Base-by-base conservation (phyloP, 2,888 invertebrate species). In the Laspeyria flexula region DNA sequence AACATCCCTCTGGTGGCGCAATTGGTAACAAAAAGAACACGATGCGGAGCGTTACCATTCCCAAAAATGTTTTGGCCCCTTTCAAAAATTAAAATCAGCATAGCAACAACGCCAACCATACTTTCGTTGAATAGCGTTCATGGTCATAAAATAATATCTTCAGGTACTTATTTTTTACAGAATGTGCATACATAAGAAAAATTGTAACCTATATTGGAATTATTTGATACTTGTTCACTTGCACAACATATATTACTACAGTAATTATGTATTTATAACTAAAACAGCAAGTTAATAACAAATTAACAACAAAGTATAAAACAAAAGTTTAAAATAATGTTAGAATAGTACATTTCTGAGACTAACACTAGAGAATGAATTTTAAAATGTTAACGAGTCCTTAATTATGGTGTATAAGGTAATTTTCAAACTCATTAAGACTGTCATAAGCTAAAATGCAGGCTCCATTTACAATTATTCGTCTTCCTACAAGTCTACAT, bases 371-470 rank as follows among this genome's bases (percentile, higher is more conserved):
- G 13, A 39, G 5, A 11, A 13, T 43, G 6, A 29, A 31, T n/a
- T n/a, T n/a, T 37, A 34, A 48, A 25, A 40, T 45, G 34, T 48
- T 12, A 34, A 27, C 33, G 12, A 7, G 18, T 39, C 25, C 31
- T 33, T 38, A 33, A 25, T 15, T 18, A 21, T 12, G 6, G 40
- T 29, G 15, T 35, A 34, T 55, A 42, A 51, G 5, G 5, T 40
- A 33, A 34, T 45, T 40, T 38, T 47, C 43, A 59, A 65, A 69
- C 49, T 52, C 45, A 65, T 12, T 29, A 49, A 55, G n/a, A 63
- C 63, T 60, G 60, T 69, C 64, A 56, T 60, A 60, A 58, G 53
- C 61, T 64, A 64, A 57, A 61, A 67, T 57, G 52, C 64, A 67
- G 65, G 55, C 67, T 55, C 42, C 52, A 41, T 39, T 54, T 25